Evolutionary conservation across 2,797 vertebrate genomes (phyloP).

Genomic region (Enoplosus armatus): DNA sequence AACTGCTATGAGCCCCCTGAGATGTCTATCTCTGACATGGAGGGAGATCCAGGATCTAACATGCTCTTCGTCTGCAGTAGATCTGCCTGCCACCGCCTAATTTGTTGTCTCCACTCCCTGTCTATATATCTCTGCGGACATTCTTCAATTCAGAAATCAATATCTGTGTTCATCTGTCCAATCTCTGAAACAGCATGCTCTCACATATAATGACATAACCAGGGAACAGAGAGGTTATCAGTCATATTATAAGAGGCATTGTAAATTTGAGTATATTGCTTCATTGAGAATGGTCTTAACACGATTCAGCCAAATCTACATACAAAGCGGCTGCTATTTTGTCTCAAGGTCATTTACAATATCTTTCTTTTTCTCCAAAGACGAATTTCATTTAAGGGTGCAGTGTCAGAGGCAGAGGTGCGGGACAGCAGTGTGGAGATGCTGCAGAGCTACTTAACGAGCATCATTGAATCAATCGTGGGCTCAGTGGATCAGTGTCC

Average conservation of each 20-base stretch:
- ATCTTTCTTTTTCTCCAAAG: constrained; percentile 61
- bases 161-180: constrained; percentile 10
- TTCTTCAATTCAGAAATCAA: constrained; percentile 8
- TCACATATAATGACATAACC: constrained; percentile 17
- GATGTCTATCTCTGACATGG: constrained; percentile 76
- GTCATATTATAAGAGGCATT: neutral
- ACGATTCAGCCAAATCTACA: neutral
- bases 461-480: constrained; percentile 82
- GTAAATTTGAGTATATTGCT: constrained; percentile 3
- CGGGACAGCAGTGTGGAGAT: constrained; percentile 84
- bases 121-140: constrained; percentile 22
- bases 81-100: constrained; percentile 43
- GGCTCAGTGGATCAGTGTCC: constrained; percentile 86
- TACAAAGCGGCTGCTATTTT: neutral
- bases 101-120: constrained; percentile 20
- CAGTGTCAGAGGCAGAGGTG: constrained; percentile 84
- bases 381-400: constrained; percentile 87
- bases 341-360: constrained; percentile 3
- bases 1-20: constrained; percentile 80
- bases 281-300: neutral
- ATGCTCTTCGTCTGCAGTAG: constrained; percentile 36
- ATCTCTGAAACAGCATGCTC: constrained; percentile 4
- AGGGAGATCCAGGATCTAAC: constrained; percentile 67
- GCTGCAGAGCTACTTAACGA: constrained; percentile 81
- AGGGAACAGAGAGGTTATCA: constrained; percentile 6